A percentile compares a stretch with the other conserved stretches of the same genome.
Evolutionary conservation across 2,888 invertebrate species (phyloP).

Genomic region (Schrankia costaestrigalis): DNA sequence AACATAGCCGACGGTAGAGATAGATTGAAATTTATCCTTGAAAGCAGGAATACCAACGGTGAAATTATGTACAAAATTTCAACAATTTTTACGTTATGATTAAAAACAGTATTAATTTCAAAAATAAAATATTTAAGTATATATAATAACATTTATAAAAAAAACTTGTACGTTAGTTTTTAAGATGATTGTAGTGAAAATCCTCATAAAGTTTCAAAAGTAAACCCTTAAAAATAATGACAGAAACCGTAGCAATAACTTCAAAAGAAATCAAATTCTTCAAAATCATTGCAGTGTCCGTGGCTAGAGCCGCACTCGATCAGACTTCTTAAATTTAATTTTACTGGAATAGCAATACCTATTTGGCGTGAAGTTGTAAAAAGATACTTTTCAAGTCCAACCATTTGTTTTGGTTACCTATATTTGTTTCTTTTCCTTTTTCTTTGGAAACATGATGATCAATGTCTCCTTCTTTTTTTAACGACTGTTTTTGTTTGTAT

Average conservation of each 20-base stretch:
- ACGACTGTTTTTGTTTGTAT: constrained; percentile 23
- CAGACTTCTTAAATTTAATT: constrained; percentile 28
- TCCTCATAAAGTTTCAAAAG: no score
- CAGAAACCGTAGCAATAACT: constrained; percentile 2
- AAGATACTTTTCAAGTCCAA: constrained; percentile 24
- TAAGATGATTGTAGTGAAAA: no score
- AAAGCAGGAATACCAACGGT: no score
- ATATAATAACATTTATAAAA: no score
- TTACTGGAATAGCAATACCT: constrained; percentile 16
- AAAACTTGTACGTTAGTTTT: no score
- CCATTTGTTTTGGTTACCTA: constrained; percentile 14
- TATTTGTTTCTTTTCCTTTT: constrained; percentile 25
- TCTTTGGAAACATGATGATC: constrained; percentile 13
- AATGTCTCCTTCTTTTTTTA: constrained; percentile 22
- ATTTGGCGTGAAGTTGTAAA: constrained; percentile 29
- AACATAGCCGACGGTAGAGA: no score
- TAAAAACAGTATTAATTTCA: no score
- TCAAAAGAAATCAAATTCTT: constrained; percentile 23
- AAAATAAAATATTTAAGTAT: no score
- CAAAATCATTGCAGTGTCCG: constrained; percentile 23
- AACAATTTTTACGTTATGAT: no score
- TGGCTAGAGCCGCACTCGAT: constrained; percentile 11
- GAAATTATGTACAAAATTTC: no score
- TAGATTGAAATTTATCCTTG: no score
- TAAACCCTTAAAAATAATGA: constrained; percentile 3